Evolutionary conservation across 2,888 invertebrate species (phyloP), one percentile per base, ranked within the genome.

Genomic region (Athalia cordata): DNA sequence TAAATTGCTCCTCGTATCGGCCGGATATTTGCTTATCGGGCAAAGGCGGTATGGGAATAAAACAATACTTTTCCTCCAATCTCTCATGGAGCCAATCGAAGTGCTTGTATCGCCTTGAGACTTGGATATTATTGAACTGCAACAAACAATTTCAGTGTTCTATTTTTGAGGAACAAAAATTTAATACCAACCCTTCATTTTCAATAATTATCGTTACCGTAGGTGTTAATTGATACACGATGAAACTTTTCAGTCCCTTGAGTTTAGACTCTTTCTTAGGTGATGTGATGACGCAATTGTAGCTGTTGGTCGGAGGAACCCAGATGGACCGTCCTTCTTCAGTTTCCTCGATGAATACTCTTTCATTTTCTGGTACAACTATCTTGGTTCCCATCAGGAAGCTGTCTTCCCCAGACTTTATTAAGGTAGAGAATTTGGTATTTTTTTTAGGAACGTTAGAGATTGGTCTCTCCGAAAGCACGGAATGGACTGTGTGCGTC

Each of bases 11-110:
- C 90, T 99, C 99, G 91, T 98, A 99, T 74, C 98, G 93, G 6
- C 98, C 98, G 59, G 98, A 96, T 81, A 99, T 97, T 90, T 99
- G 98, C 91, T 99, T 99, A 89, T 99, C 99, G 9, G 99, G 99
- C 81, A 99, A 90, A 2, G 99, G 99, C 78, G 99, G 99, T 85
- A 99, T 96, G 3, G 98, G 97, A 86, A 99, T 95, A 77, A 98
- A 93, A 83, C 97, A 95, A 90, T 97, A 99, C 91, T 99, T 99
- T 83, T 97, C 97, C 85, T 95, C 95, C 81, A 99, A 91, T 84
- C 98, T 93, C 88, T 97, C 97, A 91, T 99, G 98, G 77, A 99
- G 91, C 99, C 99, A 99, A 92, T 99, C 99, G 91, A 99, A 99
- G 90, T 99, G 99, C 91, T 99, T 99, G 91, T 99, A 99, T 84